Evolutionary conservation across 2,113 vertebrate genomes (phyloP), one percentile per base, ranked within the genome.

Genomic region (Hyperoodon ampullatus): DNA sequence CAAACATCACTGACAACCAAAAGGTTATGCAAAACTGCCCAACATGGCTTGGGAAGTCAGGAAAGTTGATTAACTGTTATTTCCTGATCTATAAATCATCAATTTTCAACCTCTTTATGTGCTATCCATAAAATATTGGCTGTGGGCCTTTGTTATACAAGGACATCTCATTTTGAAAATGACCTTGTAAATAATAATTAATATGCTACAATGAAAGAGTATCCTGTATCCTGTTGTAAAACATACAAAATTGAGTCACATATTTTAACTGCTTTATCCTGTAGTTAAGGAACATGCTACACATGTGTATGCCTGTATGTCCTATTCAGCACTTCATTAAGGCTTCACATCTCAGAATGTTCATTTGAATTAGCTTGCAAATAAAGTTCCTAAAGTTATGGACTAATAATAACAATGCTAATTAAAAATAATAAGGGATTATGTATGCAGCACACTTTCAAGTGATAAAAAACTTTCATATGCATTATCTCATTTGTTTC

Each of bases 41-140:
- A 93, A 82, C 19, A 1, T 78, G 0, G 1, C 84, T 98, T 93
- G 85, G 94, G 85, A 98, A 97, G 82, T 95, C 92, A 95, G 96
- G 93, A 89, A 97, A 97, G 95, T 96, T 98, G 98, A 98, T 98
- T 98, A 98, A 98, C 98, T 98, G 97, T 98, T 98, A 98, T 98
- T 99, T 99, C 98, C 98, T 98, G 98, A 97, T 98, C 97, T 98
- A 98, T 98, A 98, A 99, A 98, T 99, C 98, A 98, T 97, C 97
- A 98, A 95, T 98, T 98, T 97, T 97, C 94, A 98, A 91, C 61
- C 83, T 98, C 19, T 80, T 78, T 87, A 94, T 97, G 97, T 97
- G 95, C 97, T 98, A 95, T 97, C 97, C 93, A 98, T 98, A 98
- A 98, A 98, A 98, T 98, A 98, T 93, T 98, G 95, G 93, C 98